Conservation (phyloP, 1,140 invertebrate genomes). For the Holcopasites calliopsidis region DNA sequence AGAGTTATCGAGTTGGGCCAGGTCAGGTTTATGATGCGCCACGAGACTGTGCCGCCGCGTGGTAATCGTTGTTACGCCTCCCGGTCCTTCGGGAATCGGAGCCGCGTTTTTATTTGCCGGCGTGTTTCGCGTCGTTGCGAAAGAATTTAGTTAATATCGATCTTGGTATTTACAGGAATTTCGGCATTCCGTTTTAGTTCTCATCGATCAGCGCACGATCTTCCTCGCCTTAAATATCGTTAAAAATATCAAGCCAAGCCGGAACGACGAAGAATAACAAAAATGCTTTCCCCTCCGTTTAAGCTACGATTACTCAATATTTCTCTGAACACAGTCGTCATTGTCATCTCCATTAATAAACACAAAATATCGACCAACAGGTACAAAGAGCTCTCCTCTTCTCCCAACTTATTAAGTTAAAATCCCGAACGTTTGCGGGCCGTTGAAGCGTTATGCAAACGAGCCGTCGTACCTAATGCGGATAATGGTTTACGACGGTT, state of each 20-base stretch:
- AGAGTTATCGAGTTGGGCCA: conserved; percentile 54
- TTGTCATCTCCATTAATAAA: background rate
- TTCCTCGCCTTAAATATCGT: too few species aligned
- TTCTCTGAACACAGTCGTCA: too few species aligned
- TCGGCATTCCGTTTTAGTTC: too few species aligned
- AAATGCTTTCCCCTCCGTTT: background rate
- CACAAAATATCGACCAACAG: background rate
- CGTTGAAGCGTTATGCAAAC: conserved; percentile 24
- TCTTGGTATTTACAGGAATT: too few species aligned
- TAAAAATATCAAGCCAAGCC: too few species aligned
- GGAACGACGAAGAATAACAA: too few species aligned
- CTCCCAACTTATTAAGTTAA: conserved; percentile 6
- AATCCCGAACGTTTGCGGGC: background rate
- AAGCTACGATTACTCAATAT: too few species aligned
- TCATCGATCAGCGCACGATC: too few species aligned
- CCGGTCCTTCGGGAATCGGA: background rate
- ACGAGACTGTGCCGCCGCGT: background rate
- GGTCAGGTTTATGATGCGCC: conserved; percentile 60
- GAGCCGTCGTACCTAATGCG: conserved; percentile 8
- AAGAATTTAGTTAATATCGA: too few species aligned
- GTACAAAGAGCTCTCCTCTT: background rate
- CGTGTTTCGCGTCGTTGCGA: background rate
- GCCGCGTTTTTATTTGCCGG: too few species aligned
- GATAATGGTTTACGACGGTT: conserved; percentile 19
- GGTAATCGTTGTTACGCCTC: background rate